Percentiles rank a stretch among this genome's conserved stretches.
Conservation (phyloP, 2,113 vertebrate genomes). For the Halichoeres trimaculatus region DNA sequence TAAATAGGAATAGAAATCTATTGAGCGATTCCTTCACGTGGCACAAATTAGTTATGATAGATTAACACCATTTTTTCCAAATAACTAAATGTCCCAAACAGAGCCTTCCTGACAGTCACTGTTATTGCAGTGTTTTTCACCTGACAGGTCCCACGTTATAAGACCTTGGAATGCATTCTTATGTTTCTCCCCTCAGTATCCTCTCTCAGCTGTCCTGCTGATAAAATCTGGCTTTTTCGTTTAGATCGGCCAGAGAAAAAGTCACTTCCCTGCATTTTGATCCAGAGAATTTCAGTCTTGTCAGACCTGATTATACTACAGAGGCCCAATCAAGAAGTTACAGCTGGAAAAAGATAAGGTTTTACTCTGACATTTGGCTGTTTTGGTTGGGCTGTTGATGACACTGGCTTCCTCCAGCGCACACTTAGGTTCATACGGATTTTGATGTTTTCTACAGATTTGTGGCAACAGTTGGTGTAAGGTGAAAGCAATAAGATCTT, state of each 20-base stretch:
- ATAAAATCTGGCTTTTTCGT: slow-evolving; percentile 45
- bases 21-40: slow-evolving; percentile 58
- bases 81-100: slow-evolving; percentile 65
- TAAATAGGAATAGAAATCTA: too few species aligned
- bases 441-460: background rate
- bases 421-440: background rate
- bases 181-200: slow-evolving; percentile 43
- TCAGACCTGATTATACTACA: background rate
- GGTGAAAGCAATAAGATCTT: too few species aligned
- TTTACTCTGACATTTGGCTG: background rate
- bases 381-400: background rate
- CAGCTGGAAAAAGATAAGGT: background rate
- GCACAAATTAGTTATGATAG: slow-evolving; percentile 38
- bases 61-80: slow-evolving; percentile 63
- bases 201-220: slow-evolving; percentile 55
- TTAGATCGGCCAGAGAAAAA: slow-evolving; percentile 33
- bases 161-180: slow-evolving; percentile 66
- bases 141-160: slow-evolving; percentile 57
- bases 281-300: slow-evolving; percentile 9
- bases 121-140: slow-evolving; percentile 65
- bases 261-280: slow-evolving; percentile 26
- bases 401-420: background rate
- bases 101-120: slow-evolving; percentile 31
- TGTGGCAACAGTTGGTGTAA: background rate
- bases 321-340: background rate